These are phyloP conservation scores for Horisme vitalbata DNA, from an alignment of 2,888 invertebrate species.

Conservation along the genomic window DNA sequence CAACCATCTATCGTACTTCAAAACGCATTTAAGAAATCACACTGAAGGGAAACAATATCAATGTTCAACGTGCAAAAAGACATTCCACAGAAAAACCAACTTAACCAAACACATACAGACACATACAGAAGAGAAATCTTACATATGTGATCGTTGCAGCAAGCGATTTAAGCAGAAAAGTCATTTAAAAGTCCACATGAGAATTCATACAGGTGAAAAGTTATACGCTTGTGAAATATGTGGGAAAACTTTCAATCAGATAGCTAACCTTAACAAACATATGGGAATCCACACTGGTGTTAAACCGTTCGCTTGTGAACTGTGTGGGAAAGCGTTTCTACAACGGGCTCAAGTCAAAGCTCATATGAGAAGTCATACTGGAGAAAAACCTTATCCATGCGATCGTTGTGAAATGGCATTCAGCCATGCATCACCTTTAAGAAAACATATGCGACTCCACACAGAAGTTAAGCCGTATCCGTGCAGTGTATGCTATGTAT, in stretches of 20 bases:
- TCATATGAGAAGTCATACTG: not conserved
- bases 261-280: not conserved
- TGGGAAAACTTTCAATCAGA: not conserved
- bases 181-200: not conserved
- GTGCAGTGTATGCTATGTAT: not conserved
- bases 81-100: not conserved
- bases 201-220: not conserved
- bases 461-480: not conserved
- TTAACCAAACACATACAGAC: slow-evolving; percentile 1
- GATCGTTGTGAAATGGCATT: not conserved
- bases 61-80: not conserved
- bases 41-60: not conserved
- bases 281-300: not conserved
- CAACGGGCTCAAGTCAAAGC: not conserved
- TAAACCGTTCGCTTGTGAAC: not conserved
- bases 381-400: not conserved
- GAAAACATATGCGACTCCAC: not conserved
- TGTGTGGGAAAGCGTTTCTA: not conserved
- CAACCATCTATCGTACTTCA: not conserved
- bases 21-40: not conserved
- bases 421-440: not conserved
- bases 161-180: not conserved
- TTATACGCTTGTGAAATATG: not conserved
- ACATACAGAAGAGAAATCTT: not conserved
- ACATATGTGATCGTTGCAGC: not conserved